phyloP scores from a whole-genome alignment of 2,797 vertebrate genomes.

The Synanceia verrucosa region DNA sequence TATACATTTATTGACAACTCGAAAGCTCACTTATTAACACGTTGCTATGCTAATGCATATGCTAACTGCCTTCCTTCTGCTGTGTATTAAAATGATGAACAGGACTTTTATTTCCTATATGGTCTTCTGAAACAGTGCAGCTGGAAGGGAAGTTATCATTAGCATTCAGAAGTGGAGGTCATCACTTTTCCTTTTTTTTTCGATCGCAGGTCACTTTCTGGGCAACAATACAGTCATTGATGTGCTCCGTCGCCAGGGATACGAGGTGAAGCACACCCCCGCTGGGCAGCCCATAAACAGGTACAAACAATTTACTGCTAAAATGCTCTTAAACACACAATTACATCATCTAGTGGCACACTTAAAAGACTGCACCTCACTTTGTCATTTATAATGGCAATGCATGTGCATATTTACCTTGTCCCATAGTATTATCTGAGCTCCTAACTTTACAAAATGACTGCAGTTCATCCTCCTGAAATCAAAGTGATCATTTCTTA shows the following conservation, averaged over 20 bases:
- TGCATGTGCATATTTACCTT: slow-evolving; percentile 1
- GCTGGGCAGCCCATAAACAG: slow-evolving; percentile 88
- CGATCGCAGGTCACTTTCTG: slow-evolving; percentile 89
- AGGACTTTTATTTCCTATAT: not conserved
- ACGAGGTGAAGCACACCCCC: slow-evolving; percentile 88
- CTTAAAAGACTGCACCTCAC: not conserved
- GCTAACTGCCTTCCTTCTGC: not conserved
- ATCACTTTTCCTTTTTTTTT: slow-evolving; percentile 8
- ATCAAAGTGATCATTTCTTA: not conserved
- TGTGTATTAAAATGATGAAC: not conserved
- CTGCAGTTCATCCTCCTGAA: not conserved
- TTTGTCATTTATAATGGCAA: not conserved
- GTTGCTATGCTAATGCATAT: not conserved
- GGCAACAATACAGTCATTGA: slow-evolving; percentile 93
- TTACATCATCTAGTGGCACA: not conserved
- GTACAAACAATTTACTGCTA: slow-evolving; percentile 73
- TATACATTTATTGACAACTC: not conserved
- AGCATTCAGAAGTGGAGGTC: slow-evolving; percentile 1
- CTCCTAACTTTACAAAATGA: not conserved
- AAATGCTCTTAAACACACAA: not conserved
- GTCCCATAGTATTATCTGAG: not conserved
- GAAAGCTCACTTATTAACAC: not conserved
- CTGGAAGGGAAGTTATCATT: not conserved
- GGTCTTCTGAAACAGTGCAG: not conserved
- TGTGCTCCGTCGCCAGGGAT: slow-evolving; percentile 88